Percentiles rank a stretch among this genome's conserved stretches.
Evolutionary conservation across 2,888 invertebrate genomes (phyloP).

Genomic region (Archips xylosteana): DNA sequence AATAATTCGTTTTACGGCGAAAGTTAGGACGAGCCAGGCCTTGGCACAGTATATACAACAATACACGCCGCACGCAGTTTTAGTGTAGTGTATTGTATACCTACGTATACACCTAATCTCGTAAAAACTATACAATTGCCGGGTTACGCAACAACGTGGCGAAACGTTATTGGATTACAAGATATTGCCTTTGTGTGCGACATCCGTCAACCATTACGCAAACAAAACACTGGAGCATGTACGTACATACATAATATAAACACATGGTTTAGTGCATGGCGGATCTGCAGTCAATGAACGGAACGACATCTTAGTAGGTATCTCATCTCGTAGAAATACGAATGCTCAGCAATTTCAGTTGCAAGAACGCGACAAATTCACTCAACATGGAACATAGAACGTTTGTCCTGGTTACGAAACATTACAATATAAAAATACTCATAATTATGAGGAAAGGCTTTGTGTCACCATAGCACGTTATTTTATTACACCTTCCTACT

Average conservation of each 20-base stretch:
- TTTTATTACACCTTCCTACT: no score
- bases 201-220: slow-evolving; percentile 44
- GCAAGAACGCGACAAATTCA: no score
- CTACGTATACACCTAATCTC: slow-evolving; percentile 52
- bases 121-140: slow-evolving; percentile 54
- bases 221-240: slow-evolving; percentile 19
- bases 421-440: no score
- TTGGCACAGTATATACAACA: slow-evolving; percentile 27
- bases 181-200: slow-evolving; percentile 54
- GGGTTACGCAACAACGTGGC: slow-evolving; percentile 53
- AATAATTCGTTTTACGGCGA: slow-evolving; percentile 12
- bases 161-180: slow-evolving; percentile 62
- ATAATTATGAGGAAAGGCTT: no score
- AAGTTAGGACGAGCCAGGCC: slow-evolving; percentile 29
- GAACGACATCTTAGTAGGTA: neutral
- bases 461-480: no score
- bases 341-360: neutral
- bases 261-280: slow-evolving; percentile 3
- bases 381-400: no score
- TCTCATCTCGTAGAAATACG: neutral
- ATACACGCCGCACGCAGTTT: slow-evolving; percentile 17
- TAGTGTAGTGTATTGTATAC: slow-evolving; percentile 19
- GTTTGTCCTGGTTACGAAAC: no score
- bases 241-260: slow-evolving; percentile 13
- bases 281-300: slow-evolving; percentile 24